Base-by-base conservation (phyloP, 2,888 invertebrate genomes). In the Andrena marginata region DNA sequence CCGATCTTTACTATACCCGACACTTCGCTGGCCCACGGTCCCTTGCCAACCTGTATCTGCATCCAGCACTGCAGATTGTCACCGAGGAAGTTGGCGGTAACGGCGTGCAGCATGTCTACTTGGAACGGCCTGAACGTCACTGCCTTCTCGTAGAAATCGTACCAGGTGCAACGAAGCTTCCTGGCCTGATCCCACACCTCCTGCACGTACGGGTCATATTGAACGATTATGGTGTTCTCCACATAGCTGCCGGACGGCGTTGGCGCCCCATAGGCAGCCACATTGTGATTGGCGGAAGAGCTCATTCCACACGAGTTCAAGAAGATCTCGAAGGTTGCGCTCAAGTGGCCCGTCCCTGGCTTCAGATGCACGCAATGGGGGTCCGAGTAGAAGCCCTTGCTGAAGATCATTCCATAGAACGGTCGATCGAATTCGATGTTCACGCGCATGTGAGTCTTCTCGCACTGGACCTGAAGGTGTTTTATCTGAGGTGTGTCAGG, bases 11-110 rank as follows among this genome's bases (percentile, higher is more conserved):
- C 98, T 91, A 98, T 98, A 73, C 98, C 98, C 0, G 98, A 98
- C 48, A 98, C 98, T 94, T 98, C 98, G 16, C 98, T 98, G n/a
- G 98, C 98, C 98, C 98, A 98, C 0, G 98, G 98, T 87, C 98
- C 98, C 94, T 98, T 98, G 75, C 98, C 98, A 63, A 98, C 98
- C 94, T 98, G 98, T 90, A 98, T 98, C 94, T 98, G 98, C 98
- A 98, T 98, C 98, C 98, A 98, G 94, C 98, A 98, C 93, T 98
- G 98, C 90, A 98, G 95, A 95, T 98, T 98, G 94, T 98, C 98
- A 35, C 98, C 98, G 90, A 98, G 96, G 96, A 98, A 98, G 95
- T 98, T 98, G 67, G 98, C 98, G 0, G 98, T 98, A 63, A 98
- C 98, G 0, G 98, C 98, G 93, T 98, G 98, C 89, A 98, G 94